Conservation (phyloP, 2,113 vertebrate species). For the Circaetus gallicus region DNA sequence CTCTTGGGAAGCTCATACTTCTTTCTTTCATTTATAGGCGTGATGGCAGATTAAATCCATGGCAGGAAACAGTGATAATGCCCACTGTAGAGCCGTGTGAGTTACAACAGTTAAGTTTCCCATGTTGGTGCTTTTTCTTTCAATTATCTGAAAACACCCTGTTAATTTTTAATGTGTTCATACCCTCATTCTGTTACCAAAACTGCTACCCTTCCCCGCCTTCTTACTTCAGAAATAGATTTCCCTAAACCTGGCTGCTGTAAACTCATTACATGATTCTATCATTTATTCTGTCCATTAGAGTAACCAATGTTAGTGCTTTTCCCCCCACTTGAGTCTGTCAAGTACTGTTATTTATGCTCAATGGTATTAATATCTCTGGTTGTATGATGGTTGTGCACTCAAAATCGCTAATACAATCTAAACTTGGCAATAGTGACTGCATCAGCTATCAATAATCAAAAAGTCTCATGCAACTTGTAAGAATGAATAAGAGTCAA, state of each 20-base stretch:
- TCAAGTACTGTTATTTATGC: constrained; percentile 60
- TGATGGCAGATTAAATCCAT: constrained; percentile 1
- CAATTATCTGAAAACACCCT: constrained; percentile 45
- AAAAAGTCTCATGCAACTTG: constrained; percentile 52
- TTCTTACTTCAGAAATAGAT: constrained; percentile 31
- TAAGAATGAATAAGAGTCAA: constrained; percentile 43
- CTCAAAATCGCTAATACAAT: constrained; percentile 57
- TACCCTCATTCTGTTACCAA: not conserved
- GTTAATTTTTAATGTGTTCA: constrained; percentile 48
- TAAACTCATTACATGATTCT: constrained; percentile 24
- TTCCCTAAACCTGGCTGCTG: constrained; percentile 39
- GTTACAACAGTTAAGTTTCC: constrained; percentile 1
- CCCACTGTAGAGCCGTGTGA: not conserved
- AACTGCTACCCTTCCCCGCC: not conserved
- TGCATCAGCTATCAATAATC: constrained; percentile 55
- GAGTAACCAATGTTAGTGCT: constrained; percentile 26
- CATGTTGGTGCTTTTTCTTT: not conserved
- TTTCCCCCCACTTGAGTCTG: constrained; percentile 42
- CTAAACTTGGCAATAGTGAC: constrained; percentile 59
- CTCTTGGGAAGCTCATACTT: constrained; percentile 9
- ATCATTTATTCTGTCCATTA: constrained; percentile 38
- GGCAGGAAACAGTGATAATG: constrained; percentile 1
- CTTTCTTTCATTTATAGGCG: not conserved
- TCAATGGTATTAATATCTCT: constrained; percentile 55
- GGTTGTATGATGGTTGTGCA: not conserved